Conservation (phyloP, 2,888 invertebrate genomes). For the Sinopyrophorus schimmeli region DNA sequence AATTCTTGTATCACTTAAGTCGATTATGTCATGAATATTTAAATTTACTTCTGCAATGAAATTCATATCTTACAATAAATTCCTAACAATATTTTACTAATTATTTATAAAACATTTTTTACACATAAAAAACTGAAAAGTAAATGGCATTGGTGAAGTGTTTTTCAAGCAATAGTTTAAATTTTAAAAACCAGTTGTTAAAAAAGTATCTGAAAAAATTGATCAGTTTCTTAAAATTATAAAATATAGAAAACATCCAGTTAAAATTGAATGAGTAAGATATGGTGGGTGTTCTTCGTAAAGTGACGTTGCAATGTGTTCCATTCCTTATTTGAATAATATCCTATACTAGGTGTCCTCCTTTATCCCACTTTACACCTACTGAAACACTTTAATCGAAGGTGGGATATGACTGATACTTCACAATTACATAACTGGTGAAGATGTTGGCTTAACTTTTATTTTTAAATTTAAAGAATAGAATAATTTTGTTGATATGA, state of each 20-base stretch:
- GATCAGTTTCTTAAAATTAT: background rate
- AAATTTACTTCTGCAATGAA: too few species aligned
- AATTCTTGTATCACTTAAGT: too few species aligned
- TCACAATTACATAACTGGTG: background rate
- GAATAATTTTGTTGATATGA: too few species aligned
- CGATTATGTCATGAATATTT: too few species aligned
- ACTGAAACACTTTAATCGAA: constrained; percentile 1
- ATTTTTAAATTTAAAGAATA: too few species aligned
- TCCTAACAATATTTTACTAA: too few species aligned
- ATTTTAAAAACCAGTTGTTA: background rate
- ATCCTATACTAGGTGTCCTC: constrained; percentile 6
- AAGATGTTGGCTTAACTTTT: constrained; percentile 3
- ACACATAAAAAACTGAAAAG: too few species aligned
- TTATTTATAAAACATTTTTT: too few species aligned
- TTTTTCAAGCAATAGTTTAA: too few species aligned
- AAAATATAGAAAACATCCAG: too few species aligned
- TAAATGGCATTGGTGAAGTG: too few species aligned
- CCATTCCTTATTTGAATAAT: constrained; percentile 7
- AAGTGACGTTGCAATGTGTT: constrained; percentile 5
- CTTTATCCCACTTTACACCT: constrained; percentile 12
- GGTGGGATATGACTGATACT: background rate
- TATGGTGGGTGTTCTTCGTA: constrained; percentile 3
- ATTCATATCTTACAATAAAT: too few species aligned
- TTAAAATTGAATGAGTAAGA: background rate
- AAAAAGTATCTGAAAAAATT: background rate